Conservation (phyloP, 1,140 invertebrate species). For the Heterodera carotae region DNA sequence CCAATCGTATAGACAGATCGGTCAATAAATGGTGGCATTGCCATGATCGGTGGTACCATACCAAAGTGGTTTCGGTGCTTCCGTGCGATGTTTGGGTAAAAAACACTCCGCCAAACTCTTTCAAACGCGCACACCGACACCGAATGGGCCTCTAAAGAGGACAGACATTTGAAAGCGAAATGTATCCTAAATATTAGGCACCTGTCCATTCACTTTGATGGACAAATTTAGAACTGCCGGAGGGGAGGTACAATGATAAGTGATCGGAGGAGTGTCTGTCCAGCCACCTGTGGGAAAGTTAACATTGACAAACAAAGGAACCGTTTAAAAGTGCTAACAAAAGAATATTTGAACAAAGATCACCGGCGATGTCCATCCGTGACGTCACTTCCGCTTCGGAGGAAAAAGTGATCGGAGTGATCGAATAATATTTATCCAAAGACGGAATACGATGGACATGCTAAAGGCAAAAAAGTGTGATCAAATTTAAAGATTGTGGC, state of each 20-base stretch:
- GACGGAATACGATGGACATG: not conserved
- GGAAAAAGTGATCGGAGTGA: not conserved
- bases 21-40: not conserved
- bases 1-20: not conserved
- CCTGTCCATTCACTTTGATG: constrained; percentile 46
- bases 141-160: not conserved
- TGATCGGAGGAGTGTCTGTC: constrained; percentile 58
- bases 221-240: constrained; percentile 49
- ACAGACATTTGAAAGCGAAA: not conserved
- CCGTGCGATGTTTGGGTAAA: constrained; percentile 10
- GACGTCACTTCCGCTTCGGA: constrained; percentile 2
- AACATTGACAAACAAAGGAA: not conserved
- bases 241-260: constrained; percentile 35
- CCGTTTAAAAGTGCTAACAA: no score
- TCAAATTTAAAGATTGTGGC: not conserved
- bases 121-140: constrained; percentile 18
- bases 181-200: constrained; percentile 27
- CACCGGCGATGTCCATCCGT: constrained; percentile 16
- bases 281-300: constrained; percentile 40
- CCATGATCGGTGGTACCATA: no score
- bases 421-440: not conserved
- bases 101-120: constrained; percentile 14
- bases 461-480: not conserved
- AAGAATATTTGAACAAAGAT: not conserved
- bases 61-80: not conserved